Percentiles rank a stretch among this genome's conserved stretches.
phyloP scores from a whole-genome alignment of 2,113 vertebrate genomes.

The Lagopus leucura region DNA sequence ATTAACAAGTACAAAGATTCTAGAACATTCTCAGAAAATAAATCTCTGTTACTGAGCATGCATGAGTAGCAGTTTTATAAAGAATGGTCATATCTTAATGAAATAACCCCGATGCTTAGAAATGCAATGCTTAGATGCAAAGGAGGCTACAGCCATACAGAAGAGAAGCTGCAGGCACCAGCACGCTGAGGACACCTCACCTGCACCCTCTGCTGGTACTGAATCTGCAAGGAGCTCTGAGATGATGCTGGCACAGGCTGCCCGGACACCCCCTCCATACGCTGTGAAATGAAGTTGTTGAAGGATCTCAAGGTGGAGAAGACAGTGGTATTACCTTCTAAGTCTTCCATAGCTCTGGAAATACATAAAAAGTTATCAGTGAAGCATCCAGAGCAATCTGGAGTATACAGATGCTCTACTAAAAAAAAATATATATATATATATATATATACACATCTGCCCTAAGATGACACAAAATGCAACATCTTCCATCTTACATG shows the following conservation, averaged over 20 bases:
- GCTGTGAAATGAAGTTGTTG: conserved; percentile 87
- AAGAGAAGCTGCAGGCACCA: not conserved
- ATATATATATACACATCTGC: not conserved
- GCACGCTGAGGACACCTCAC: conserved; percentile 60
- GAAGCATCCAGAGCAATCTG: not conserved
- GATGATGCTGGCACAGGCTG: not conserved
- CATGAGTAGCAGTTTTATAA: not conserved
- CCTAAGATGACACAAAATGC: not conserved
- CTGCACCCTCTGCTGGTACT: conserved; percentile 90
- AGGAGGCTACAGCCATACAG: not conserved
- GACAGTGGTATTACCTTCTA: conserved; percentile 90
- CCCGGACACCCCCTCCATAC: conserved; percentile 66
- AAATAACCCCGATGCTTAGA: not conserved
- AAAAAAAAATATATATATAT: not conserved
- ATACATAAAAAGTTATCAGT: not conserved
- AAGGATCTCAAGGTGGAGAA: conserved; percentile 90
- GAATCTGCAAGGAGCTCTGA: conserved; percentile 79
- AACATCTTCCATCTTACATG: not conserved
- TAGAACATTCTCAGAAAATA: not conserved
- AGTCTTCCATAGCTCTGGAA: conserved; percentile 78
- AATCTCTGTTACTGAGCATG: not conserved
- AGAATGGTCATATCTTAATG: not conserved
- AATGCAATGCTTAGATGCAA: not conserved
- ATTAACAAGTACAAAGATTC: not conserved
- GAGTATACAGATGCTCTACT: not conserved